These are phyloP conservation scores for Rhyzopertha dominica DNA, from an alignment of 1,140 invertebrate genomes.

Conservation along the genomic window DNA sequence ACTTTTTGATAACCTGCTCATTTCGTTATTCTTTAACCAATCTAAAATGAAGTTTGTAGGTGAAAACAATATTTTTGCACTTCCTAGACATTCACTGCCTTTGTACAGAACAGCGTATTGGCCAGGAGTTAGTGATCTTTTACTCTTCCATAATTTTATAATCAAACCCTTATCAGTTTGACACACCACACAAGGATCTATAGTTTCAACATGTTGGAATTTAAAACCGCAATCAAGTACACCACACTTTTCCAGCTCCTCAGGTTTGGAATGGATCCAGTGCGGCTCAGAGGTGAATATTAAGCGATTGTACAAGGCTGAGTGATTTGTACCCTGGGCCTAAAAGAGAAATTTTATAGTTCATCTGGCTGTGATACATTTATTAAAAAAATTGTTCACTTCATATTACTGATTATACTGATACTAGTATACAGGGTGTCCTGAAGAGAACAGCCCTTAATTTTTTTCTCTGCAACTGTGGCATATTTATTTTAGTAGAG, in stretches of 20 bases:
- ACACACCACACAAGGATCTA: conserved; percentile 60
- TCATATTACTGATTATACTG: too few relatives aligned
- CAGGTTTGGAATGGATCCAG: conserved; percentile 73
- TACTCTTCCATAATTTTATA: conserved; percentile 56
- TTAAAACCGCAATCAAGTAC: conserved; percentile 67
- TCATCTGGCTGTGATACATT: too few relatives aligned
- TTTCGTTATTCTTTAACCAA: conserved; percentile 27
- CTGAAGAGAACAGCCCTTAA: too few relatives aligned
- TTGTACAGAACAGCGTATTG: conserved; percentile 87
- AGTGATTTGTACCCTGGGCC: conserved; percentile 72
- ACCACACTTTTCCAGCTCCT: conserved; percentile 46
- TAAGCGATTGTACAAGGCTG: conserved; percentile 64
- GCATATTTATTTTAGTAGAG: too few relatives aligned
- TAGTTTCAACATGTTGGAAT: conserved; percentile 79
- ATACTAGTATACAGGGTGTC: too few relatives aligned
- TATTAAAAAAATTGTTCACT: too few relatives aligned
- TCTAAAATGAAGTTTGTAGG: conserved; percentile 47
- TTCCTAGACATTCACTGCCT: conserved; percentile 78
- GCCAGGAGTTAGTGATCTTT: conserved; percentile 79
- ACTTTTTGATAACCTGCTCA: too few relatives aligned
- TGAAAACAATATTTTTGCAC: conserved; percentile 65
- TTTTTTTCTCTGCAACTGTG: too few relatives aligned
- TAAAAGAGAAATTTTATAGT: too few relatives aligned
- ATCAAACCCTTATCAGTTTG: conserved; percentile 52
- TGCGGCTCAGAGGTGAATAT: conserved; percentile 64